Percentiles rank a stretch among this genome's conserved stretches.
Evolutionary conservation across 2,888 invertebrate genomes (phyloP).

Genomic region (Parasteatoda lunata): DNA sequence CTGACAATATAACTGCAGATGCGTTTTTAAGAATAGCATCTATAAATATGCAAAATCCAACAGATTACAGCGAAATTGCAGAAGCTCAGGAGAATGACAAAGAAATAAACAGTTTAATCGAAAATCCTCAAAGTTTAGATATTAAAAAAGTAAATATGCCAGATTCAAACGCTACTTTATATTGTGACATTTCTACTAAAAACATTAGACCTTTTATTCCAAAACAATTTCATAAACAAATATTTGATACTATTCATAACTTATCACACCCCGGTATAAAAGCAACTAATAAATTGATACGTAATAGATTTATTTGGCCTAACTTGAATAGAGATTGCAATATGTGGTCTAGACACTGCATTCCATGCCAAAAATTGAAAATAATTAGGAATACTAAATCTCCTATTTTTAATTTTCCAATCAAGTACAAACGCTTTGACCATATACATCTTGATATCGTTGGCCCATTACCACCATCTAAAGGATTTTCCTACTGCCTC

Average conservation of each 20-base stretch:
- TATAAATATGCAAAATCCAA: neutral
- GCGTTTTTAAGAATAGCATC: neutral
- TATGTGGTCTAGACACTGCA: neutral
- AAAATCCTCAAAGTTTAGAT: neutral
- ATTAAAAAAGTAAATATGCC: neutral
- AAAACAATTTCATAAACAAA: neutral
- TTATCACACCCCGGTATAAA: conserved; percentile 11
- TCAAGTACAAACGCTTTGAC: too few relatives aligned
- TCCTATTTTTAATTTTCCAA: too few relatives aligned
- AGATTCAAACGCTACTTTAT: too few relatives aligned
- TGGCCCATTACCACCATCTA: conserved; percentile 19
- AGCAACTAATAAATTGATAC: too few relatives aligned
- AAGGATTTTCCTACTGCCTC: neutral
- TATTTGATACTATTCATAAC: conserved; percentile 6
- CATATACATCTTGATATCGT: too few relatives aligned
- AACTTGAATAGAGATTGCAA: neutral
- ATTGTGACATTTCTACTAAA: too few relatives aligned
- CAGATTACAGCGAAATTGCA: too few relatives aligned
- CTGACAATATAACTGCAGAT: conserved; percentile 1
- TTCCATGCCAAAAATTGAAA: too few relatives aligned
- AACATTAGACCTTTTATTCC: too few relatives aligned
- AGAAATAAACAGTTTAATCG: neutral
- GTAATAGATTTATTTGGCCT: neutral
- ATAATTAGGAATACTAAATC: too few relatives aligned
- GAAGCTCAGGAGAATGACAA: too few relatives aligned